Evolutionary conservation across 53 echinoderm and acorn worm genomes (phyloP), one percentile per base, ranked within the genome.

Genomic region (Antedon mediterranea): DNA sequence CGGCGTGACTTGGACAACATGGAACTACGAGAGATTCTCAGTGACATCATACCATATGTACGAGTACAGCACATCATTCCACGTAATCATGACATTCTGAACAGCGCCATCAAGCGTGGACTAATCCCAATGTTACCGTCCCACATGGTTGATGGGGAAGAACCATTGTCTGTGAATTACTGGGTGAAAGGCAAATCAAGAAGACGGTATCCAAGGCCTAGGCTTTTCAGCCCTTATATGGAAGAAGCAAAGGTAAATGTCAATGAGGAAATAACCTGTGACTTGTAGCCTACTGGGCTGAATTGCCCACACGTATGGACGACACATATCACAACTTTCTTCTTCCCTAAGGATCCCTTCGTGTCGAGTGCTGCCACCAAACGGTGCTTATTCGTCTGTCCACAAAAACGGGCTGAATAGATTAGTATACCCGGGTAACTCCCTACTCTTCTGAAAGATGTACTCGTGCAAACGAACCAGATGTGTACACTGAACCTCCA

Each of bases 11-110:
- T 97, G 80, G 90, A 97, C 82, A 89, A 87, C 33, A 73, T 78
- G 31, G 98, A 97, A 43, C 85, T 97, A 33, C 83, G 98, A n/a
- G 98, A 97, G 81, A 92, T 97, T 80, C 88, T 97, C 80, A 87
- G 98, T 73, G 89, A 89, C 81, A 89, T 97, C 27, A 76, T 97
- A 29, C 92, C 98, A 0, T 84, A 89, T 27, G 89, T 97, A 20
- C 85, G 98, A 32, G 84, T 92, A 32, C 90, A 92, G 30, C 98
- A 97, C 90, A 86, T 92, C 85, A 88, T 97, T 74, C 98, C 98
- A 30, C 85, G 87, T 41, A 77, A 81, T 73, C 87, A 92, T 43
- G 98, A 97, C 72, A 81, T 80, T 28, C 83, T 97, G 28, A 82
- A 92, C 29, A 84, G 87, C 78, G 92, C 98, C 72, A 84, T 97